phyloP scores from a whole-genome alignment of 2,888 invertebrate species.

The Escarpia spicata region DNA sequence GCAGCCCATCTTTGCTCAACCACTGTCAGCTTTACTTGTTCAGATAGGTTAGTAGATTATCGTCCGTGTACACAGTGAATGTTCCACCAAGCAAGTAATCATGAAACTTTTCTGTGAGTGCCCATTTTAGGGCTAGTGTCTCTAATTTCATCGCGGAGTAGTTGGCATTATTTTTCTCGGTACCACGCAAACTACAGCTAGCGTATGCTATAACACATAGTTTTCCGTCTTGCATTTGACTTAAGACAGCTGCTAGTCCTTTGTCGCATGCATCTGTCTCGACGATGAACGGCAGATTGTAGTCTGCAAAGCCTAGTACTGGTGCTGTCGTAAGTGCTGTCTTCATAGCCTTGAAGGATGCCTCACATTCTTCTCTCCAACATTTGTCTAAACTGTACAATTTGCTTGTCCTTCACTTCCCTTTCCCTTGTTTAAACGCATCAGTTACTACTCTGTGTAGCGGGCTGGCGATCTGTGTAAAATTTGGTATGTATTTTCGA shows the following conservation, averaged over 20 bases:
- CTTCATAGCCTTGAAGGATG: constrained; percentile 36
- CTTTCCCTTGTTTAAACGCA: constrained; percentile 22
- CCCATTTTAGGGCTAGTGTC: constrained; percentile 43
- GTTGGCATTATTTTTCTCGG: constrained; percentile 40
- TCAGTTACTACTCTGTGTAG: constrained; percentile 34
- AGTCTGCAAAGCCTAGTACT: constrained; percentile 44
- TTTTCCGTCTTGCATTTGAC: constrained; percentile 39
- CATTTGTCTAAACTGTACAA: background rate
- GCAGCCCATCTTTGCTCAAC: too few relatives aligned
- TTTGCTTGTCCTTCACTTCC: background rate
- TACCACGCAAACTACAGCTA: constrained; percentile 35
- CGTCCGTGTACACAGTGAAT: background rate
- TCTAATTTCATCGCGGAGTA: constrained; percentile 43
- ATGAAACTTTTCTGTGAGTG: constrained; percentile 32
- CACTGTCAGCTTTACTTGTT: background rate
- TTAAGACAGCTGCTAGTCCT: constrained; percentile 41
- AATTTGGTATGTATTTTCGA: constrained; percentile 39
- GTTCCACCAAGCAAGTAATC: constrained; percentile 27
- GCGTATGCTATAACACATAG: constrained; percentile 40
- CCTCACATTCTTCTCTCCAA: constrained; percentile 32
- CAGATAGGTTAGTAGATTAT: background rate
- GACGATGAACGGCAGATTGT: constrained; percentile 37
- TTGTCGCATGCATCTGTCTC: constrained; percentile 41
- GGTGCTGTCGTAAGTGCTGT: constrained; percentile 35
- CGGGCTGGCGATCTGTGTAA: constrained; percentile 39